phyloP scores from a whole-genome alignment of 2,888 invertebrate species.

The Oithona nana region DNA sequence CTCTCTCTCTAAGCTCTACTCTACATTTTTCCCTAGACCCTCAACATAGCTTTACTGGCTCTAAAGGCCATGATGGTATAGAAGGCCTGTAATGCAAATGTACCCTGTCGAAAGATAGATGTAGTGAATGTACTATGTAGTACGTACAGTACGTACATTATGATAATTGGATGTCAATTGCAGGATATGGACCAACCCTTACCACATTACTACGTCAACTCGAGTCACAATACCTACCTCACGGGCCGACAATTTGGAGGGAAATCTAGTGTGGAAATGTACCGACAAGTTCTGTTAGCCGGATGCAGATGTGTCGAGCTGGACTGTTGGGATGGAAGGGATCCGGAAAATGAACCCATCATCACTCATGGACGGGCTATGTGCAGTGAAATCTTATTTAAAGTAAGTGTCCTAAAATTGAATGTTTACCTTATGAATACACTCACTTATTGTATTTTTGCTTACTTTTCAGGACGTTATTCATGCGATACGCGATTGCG shows the following conservation, averaged over 20 bases:
- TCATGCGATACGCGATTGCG: constrained; percentile 88
- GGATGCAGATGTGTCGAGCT: constrained; percentile 58
- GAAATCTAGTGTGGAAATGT: constrained; percentile 93
- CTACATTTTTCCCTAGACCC: too few species aligned
- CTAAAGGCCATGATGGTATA: too few species aligned
- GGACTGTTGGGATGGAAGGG: constrained; percentile 97
- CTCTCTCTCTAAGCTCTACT: too few species aligned
- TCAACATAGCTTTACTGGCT: too few species aligned
- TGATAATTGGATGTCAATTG: too few species aligned
- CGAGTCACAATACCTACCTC: constrained; percentile 87
- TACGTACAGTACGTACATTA: too few species aligned
- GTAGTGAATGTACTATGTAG: too few species aligned
- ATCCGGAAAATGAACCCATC: constrained; percentile 95
- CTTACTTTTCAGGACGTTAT: constrained; percentile 14
- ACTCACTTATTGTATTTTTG: neutral
- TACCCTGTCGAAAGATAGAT: too few species aligned
- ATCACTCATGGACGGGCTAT: constrained; percentile 99
- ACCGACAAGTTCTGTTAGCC: constrained; percentile 44
- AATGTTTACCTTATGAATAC: too few species aligned
- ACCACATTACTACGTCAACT: constrained; percentile 97
- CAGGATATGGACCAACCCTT: constrained; percentile 97
- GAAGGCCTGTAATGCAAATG: too few species aligned
- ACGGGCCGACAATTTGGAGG: constrained; percentile 93
- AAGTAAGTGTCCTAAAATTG: constrained; percentile 38
- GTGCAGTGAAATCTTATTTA: constrained; percentile 97